Base-by-base conservation (phyloP, 2,797 vertebrate species). In the Gephyroberyx darwinii region DNA sequence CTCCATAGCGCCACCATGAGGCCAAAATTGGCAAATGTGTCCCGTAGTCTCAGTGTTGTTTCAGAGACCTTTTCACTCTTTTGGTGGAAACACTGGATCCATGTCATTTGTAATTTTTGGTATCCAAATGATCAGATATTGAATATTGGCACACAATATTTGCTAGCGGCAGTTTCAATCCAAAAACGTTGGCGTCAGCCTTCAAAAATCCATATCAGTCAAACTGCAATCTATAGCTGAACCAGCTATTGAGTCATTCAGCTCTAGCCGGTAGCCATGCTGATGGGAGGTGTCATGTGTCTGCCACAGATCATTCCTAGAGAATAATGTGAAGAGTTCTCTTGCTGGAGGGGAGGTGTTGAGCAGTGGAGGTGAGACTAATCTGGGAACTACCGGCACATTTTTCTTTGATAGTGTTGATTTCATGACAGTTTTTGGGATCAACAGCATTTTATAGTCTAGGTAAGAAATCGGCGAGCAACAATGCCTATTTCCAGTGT, bases 241-340 rank as follows among this genome's bases (percentile, higher is more conserved):
- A 58, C 16, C 2, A 16, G 37, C 12, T 53, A 30, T 22, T 26
- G 9, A 45, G 7, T 1, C 33, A 2, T 8, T 37, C 3, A 5
- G 3, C 41, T 37, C 7, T 4, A 19, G 48, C 4, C 48, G 22
- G 1, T 1, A 7, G 26, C 64, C 0, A 6, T 73, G 63, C 19
- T 69, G 31, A 68, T 53, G 31, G 59, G 17, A 41, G 22, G 22
- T 74, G 1, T 61, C 57, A 13, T 87, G 3, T 84, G 37, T 81
- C 20, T 69, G 14, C 64, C 12, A 8, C 78, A 95, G 94, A 90
- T 85, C 86, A 5, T 87, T 91, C 70, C 61, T 88, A 77, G 93
- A 93, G 78, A 94, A 94, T 78, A 93, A 92, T 83, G 74, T 93
- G 85, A 93, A 90, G 77, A 90, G 51, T 37, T 84, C 87, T 78